Conservation (phyloP, 2,797 vertebrate genomes). For the Tragelaphus eurycerus region DNA sequence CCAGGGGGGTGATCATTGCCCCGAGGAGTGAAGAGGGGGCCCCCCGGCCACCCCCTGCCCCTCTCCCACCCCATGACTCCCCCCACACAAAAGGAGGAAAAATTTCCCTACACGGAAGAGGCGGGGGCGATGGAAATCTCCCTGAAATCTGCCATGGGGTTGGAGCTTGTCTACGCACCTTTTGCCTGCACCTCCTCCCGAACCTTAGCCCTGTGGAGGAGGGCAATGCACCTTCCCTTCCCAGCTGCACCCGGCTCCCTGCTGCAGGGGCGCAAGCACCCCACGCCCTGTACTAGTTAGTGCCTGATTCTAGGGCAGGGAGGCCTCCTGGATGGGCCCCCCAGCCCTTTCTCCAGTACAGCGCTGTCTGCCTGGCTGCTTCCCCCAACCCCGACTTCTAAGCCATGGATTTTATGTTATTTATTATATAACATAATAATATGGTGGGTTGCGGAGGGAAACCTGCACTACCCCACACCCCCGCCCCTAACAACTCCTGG, state of each 20-base stretch:
- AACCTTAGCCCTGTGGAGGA: slow-evolving; percentile 56
- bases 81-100: slow-evolving; percentile 78
- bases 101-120: slow-evolving; percentile 77
- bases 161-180: background rate
- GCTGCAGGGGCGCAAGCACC: slow-evolving; percentile 41
- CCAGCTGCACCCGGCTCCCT: slow-evolving; percentile 45
- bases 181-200: slow-evolving; percentile 46
- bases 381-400: slow-evolving; percentile 58
- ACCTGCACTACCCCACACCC: background rate
- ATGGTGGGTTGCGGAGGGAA: background rate
- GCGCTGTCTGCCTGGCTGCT: slow-evolving; percentile 74
- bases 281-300: slow-evolving; percentile 72
- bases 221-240: background rate
- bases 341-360: slow-evolving; percentile 61
- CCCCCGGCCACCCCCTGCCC: background rate
- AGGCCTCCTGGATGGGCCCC: background rate
- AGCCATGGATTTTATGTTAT: slow-evolving; percentile 68
- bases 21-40: slow-evolving; percentile 41
- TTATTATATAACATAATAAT: slow-evolving; percentile 24
- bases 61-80: slow-evolving; percentile 31
- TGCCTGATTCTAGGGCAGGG: slow-evolving; percentile 67
- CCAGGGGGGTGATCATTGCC: slow-evolving; percentile 64
- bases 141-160: slow-evolving; percentile 43
- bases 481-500: slow-evolving; percentile 46
- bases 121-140: slow-evolving; percentile 80